Percentiles rank a stretch among this genome's conserved stretches.
These are phyloP conservation scores for Stomatorhinus ivindoensis DNA, from an alignment of 2,113 vertebrate species.

Conservation along the genomic window DNA sequence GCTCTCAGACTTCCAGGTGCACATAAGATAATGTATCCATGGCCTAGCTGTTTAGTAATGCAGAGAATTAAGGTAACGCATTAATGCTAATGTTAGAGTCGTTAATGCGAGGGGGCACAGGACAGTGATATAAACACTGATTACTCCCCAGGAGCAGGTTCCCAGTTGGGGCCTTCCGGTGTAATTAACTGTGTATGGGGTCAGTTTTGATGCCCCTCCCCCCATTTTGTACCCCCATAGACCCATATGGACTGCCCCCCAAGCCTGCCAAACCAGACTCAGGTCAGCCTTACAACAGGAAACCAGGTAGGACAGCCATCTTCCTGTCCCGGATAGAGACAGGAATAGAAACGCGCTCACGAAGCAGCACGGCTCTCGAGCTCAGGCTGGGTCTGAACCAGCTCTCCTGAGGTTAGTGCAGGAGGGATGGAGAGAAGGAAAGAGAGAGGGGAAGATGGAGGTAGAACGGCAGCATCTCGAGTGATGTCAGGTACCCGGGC, in stretches of 20 bases:
- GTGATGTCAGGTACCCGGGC: background rate
- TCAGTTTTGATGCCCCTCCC: background rate
- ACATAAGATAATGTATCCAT: background rate
- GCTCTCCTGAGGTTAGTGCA: background rate
- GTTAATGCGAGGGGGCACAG: background rate
- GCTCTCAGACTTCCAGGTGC: background rate
- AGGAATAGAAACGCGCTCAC: background rate
- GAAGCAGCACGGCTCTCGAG: background rate
- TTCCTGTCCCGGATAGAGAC: background rate
- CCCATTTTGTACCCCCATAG: constrained; percentile 17
- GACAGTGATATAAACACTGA: background rate
- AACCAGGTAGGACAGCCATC: constrained; percentile 26
- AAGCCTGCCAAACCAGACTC: constrained; percentile 38
- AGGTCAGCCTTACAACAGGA: constrained; percentile 25
- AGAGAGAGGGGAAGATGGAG: background rate
- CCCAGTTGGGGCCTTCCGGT: background rate
- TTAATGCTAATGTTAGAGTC: background rate
- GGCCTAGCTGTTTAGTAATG: background rate
- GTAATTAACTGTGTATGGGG: background rate
- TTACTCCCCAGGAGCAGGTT: background rate
- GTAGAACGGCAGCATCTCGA: background rate
- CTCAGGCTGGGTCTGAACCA: background rate
- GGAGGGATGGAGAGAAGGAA: background rate
- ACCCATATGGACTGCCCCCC: constrained; percentile 38
- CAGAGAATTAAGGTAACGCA: background rate